Conservation (phyloP, 2,888 invertebrate genomes). For the Acleris literana region DNA sequence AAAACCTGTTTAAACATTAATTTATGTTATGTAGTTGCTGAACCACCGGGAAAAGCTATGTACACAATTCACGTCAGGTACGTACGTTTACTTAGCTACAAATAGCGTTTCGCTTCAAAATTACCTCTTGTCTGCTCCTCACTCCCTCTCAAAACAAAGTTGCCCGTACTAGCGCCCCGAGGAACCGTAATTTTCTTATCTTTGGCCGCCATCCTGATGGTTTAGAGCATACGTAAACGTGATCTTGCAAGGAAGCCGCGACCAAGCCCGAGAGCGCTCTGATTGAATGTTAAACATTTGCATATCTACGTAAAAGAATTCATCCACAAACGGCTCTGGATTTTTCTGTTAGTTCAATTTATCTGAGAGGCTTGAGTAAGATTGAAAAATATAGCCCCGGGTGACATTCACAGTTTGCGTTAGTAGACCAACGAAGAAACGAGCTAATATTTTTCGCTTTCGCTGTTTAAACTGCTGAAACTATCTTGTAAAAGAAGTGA, state of each 20-base stretch:
- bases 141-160: slow-evolving; percentile 38
- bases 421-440: no score
- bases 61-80: slow-evolving; percentile 7
- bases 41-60: slow-evolving; percentile 4
- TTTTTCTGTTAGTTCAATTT: slow-evolving; percentile 6
- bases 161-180: slow-evolving; percentile 26
- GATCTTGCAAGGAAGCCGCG: slow-evolving; percentile 36
- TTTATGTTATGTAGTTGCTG: slow-evolving; percentile 6
- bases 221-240: slow-evolving; percentile 41
- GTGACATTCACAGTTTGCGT: no score
- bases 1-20: neutral
- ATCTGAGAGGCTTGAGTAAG: slow-evolving; percentile 1
- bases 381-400: slow-evolving; percentile 2
- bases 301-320: slow-evolving; percentile 24
- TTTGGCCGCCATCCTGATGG: slow-evolving; percentile 37
- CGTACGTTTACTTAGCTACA: slow-evolving; percentile 15
- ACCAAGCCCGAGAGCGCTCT: slow-evolving; percentile 28
- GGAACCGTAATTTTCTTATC: slow-evolving; percentile 42
- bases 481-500: no score
- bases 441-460: no score
- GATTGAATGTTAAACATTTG: slow-evolving; percentile 35
- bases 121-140: slow-evolving; percentile 23
- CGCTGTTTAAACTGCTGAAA: no score
- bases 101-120: slow-evolving; percentile 23
- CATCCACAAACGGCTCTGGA: neutral